These are phyloP conservation scores for Crax fasciolata DNA, from an alignment of 2,797 vertebrate species.

Conservation along the genomic window DNA sequence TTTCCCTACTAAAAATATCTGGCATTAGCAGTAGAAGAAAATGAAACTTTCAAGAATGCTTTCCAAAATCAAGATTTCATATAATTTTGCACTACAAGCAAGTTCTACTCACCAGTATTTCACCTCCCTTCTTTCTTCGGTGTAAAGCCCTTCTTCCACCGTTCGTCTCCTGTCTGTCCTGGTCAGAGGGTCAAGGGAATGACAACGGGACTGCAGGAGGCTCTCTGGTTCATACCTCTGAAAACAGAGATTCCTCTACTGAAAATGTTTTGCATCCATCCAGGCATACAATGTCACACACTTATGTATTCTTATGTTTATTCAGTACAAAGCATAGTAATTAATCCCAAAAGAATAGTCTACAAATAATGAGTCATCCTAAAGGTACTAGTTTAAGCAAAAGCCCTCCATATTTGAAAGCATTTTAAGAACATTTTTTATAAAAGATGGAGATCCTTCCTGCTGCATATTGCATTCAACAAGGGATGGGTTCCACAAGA, in stretches of 20 bases:
- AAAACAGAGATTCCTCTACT: neutral
- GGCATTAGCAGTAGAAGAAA: neutral
- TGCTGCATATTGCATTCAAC: neutral
- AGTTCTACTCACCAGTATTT: neutral
- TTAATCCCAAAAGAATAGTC: neutral
- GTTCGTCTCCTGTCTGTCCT: neutral
- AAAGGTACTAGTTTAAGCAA: neutral
- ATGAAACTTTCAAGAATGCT: neutral
- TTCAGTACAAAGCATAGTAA: neutral
- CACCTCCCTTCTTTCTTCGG: neutral
- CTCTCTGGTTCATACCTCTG: neutral
- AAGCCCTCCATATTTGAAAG: neutral
- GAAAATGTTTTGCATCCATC: neutral
- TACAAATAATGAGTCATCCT: neutral
- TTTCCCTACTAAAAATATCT: neutral
- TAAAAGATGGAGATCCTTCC: neutral
- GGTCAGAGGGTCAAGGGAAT: neutral
- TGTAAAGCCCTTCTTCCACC: neutral
- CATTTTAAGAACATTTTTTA: neutral
- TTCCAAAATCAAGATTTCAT: neutral
- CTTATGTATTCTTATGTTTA: neutral
- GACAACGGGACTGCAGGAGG: fast-evolving
- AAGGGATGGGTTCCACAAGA: fast-evolving
- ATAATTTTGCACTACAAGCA: neutral
- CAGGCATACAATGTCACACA: neutral